Percentiles rank a stretch among this genome's conserved stretches.
Conservation (phyloP, 2,113 vertebrate genomes). For the Python bivittatus region DNA sequence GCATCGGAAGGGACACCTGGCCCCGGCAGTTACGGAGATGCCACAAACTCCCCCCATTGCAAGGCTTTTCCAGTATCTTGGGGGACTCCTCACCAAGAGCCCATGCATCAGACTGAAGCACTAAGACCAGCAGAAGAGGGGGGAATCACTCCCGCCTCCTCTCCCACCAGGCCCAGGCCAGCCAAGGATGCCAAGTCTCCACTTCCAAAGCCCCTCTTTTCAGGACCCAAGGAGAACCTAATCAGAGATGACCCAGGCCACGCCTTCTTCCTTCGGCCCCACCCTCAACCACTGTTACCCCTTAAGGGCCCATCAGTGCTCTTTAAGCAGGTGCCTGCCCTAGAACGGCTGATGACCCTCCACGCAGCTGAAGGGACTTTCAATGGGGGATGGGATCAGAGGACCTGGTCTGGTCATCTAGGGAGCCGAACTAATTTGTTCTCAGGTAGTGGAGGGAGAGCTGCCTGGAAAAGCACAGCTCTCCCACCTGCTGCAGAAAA, state of each 20-base stretch:
- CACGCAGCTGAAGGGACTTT: not conserved
- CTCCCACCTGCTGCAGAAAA: too few species aligned
- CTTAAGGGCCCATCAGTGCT: not conserved
- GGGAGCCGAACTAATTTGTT: too few species aligned
- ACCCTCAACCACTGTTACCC: too few species aligned
- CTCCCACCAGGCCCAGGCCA: not conserved
- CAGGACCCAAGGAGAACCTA: not conserved
- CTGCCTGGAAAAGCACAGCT: too few species aligned
- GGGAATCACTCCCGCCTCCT: not conserved
- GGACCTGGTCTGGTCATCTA: too few species aligned
- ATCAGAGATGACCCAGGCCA: too few species aligned
- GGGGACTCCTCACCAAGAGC: too few species aligned
- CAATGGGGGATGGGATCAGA: too few species aligned
- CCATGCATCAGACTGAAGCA: too few species aligned
- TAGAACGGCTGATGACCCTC: not conserved
- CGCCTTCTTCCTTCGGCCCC: not conserved
- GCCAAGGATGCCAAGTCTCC: not conserved
- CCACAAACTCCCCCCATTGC: not conserved
- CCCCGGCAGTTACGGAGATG: not conserved
- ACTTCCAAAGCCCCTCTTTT: not conserved
- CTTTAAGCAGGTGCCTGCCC: not conserved
- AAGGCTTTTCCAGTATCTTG: not conserved
- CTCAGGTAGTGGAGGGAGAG: too few species aligned
- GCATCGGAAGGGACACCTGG: not conserved
- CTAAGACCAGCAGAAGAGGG: too few species aligned